Conservation (phyloP, 1,140 invertebrate genomes). For the Leptestheria dahalacensis region DNA sequence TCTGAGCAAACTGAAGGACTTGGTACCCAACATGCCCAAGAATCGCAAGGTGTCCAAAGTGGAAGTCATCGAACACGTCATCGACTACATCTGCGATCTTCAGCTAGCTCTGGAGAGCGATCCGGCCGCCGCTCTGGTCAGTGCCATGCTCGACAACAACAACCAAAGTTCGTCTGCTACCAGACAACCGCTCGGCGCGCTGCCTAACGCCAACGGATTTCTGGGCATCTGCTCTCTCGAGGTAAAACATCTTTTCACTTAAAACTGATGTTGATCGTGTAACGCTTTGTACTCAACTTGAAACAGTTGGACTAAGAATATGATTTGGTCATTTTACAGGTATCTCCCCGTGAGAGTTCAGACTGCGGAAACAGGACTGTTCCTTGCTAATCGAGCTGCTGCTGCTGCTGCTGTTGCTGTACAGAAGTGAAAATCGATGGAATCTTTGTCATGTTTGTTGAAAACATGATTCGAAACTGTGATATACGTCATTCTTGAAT, state of each 20-base stretch:
- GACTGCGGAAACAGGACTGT: not conserved
- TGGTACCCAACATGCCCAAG: constrained; percentile 17
- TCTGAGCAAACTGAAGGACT: constrained; percentile 73
- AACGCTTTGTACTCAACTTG: no score
- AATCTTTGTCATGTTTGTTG: no score
- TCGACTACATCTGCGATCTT: constrained; percentile 91
- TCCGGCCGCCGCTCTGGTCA: not conserved
- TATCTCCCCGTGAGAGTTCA: not conserved
- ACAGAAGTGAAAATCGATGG: no score
- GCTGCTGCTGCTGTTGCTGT: no score
- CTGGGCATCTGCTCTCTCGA: not conserved
- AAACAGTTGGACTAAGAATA: no score
- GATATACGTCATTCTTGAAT: no score
- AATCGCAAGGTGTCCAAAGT: constrained; percentile 46
- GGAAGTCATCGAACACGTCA: constrained; percentile 89
- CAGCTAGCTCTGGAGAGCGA: constrained; percentile 50
- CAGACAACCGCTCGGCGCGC: not conserved
- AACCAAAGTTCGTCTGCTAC: not conserved
- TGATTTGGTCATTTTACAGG: not conserved
- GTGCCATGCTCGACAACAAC: not conserved
- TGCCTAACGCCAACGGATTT: not conserved
- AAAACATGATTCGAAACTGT: no score
- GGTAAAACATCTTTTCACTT: not conserved
- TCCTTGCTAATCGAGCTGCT: not conserved
- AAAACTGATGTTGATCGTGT: not conserved